Evolutionary conservation across 2,797 vertebrate genomes (phyloP), one percentile per base, ranked within the genome.

Genomic region (Xyrichtys novacula): DNA sequence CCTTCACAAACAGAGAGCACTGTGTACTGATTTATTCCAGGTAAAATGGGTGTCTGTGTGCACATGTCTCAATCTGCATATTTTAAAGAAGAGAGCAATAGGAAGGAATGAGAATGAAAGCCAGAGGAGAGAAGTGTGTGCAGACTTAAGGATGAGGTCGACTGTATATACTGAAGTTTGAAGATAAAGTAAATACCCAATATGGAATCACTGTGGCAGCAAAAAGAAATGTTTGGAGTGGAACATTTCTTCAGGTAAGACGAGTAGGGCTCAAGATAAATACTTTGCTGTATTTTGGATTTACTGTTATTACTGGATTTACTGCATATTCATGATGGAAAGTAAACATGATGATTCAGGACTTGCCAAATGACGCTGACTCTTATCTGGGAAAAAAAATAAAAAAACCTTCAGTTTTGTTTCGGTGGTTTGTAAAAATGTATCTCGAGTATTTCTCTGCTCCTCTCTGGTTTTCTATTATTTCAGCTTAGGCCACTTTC

Each of bases 21-120:
- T 64, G 55, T 59, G 23, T 50, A 54, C 49, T 50, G 47, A 52
- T 75, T 73, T 73, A 67, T 68, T 68, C 20, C 32, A 26, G 43
- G 46, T 26, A 39, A 48, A 62, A 56, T 32, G 25, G 23, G 34
- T 58, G 52, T 5, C 25, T 48, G 26, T 46, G 16, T 73, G 40
- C 48, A 52, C 20, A 49, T 56, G 25, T 44, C 23, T 15, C 14
- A 22, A 25, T 44, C 22, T 5, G 0, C n/a, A 31, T 52, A 2
- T 52, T 71, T 61, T 31, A 16, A 50, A 65, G 38, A 39, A 42
- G 17, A 19, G 20, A 36, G 9, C 20, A 2, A 7, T 16, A 38
- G 29, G 0, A 32, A 11, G 34, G 20, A 5, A 8, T 12, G 31
- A n/a, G 3, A 32, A 23, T 15, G 14, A 17, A 7, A 34, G 22